These are phyloP conservation scores for Rhodinocichla rosea DNA, from an alignment of 2,113 vertebrate species.

Conservation along the genomic window DNA sequence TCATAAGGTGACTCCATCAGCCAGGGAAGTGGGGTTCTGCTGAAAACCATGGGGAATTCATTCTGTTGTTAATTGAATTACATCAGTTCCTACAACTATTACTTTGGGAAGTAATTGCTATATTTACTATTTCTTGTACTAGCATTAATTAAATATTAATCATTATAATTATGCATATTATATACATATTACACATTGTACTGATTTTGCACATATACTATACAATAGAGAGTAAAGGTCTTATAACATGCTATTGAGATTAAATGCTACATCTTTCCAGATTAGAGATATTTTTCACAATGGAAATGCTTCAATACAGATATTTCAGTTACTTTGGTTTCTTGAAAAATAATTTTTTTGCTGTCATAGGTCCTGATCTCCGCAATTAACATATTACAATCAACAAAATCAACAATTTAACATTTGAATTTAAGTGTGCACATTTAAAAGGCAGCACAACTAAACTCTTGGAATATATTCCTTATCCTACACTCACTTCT, in stretches of 20 bases:
- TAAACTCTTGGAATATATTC: not conserved
- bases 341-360: not conserved
- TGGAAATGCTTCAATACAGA: not conserved
- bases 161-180: not conserved
- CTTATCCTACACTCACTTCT: not conserved
- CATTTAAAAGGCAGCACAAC: not conserved
- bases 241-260: not conserved
- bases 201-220: not conserved
- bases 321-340: not conserved
- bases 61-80: not conserved
- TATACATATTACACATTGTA: not conserved
- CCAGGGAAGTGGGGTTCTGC: not conserved
- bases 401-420: not conserved
- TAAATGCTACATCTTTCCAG: not conserved
- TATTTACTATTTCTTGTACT: not conserved
- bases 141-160: not conserved
- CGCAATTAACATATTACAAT: not conserved
- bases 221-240: not conserved
- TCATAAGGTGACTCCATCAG: not conserved
- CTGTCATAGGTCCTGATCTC: not conserved
- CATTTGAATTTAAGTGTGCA: not conserved
- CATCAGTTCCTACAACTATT: not conserved
- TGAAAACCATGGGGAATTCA: not conserved
- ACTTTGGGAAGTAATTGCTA: not conserved
- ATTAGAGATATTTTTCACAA: not conserved